Conservation (phyloP, 1,140 invertebrate genomes). For the Araneus ventricosus region DNA sequence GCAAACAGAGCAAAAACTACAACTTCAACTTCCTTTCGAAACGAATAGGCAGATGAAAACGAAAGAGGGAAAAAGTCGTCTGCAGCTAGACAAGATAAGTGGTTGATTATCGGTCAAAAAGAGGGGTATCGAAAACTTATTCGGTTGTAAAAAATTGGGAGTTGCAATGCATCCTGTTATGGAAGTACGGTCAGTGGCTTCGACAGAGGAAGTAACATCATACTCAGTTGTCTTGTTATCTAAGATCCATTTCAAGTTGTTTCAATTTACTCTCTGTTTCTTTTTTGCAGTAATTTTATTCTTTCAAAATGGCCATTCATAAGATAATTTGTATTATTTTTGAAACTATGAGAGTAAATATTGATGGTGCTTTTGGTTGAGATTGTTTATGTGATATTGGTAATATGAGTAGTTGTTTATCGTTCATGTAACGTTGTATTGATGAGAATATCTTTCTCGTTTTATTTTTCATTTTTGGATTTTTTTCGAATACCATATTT, state of each 20-base stretch:
- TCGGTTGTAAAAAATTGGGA: constrained; percentile 15
- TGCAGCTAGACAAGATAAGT: constrained; percentile 68
- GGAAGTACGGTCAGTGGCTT: constrained; percentile 70
- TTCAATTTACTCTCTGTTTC: too few relatives aligned
- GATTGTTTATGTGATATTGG: neutral
- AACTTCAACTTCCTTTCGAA: neutral
- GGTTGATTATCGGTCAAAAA: constrained; percentile 51
- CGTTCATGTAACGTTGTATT: neutral
- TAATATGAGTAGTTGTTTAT: neutral
- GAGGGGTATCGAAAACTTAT: constrained; percentile 55
- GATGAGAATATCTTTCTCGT: too few relatives aligned
- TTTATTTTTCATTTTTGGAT: too few relatives aligned
- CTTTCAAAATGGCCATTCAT: neutral
- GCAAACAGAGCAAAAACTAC: neutral
- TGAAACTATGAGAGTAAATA: neutral
- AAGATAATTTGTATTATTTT: constrained; percentile 11
- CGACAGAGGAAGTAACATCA: neutral
- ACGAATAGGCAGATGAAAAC: neutral
- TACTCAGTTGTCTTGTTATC: neutral
- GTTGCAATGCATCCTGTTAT: constrained; percentile 51
- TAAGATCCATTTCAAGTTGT: neutral
- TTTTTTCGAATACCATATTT: too few relatives aligned
- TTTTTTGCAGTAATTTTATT: neutral
- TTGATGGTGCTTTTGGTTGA: neutral
- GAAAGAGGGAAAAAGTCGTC: neutral